Conservation (phyloP, 2,888 invertebrate species). For the Coleophora flavipennella region DNA sequence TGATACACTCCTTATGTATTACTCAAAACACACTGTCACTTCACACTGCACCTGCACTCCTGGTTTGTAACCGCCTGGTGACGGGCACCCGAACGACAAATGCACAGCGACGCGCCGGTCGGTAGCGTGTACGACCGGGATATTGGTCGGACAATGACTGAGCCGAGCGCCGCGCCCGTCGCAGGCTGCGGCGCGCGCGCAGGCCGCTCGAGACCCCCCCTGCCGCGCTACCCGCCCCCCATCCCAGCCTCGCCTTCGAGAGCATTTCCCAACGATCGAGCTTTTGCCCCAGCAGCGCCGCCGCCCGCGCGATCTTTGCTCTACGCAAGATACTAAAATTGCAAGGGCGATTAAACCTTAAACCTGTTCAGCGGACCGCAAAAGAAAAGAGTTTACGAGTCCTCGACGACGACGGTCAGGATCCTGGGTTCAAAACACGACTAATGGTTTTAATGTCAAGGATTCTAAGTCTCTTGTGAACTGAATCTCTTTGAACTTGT, state of each 20-base stretch:
- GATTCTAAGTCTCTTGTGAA: background rate
- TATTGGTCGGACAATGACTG: conserved; percentile 68
- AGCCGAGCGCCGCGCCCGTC: conserved; percentile 29
- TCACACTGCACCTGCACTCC: conserved; percentile 62
- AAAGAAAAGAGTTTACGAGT: conserved; percentile 24
- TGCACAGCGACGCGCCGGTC: conserved; percentile 54
- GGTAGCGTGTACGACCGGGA: conserved; percentile 53
- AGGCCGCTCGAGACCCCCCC: conserved; percentile 25
- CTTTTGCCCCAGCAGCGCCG: conserved; percentile 40
- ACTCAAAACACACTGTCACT: conserved; percentile 70
- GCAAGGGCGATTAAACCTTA: conserved; percentile 45
- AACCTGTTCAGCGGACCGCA: conserved; percentile 41
- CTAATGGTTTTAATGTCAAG: background rate
- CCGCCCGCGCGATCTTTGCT: conserved; percentile 18
- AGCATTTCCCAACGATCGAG: conserved; percentile 44
- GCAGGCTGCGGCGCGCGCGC: conserved; percentile 54
- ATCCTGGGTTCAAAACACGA: background rate
- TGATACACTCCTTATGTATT: conserved; percentile 65
- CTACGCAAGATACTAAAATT: conserved; percentile 39
- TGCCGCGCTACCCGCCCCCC: conserved; percentile 19
- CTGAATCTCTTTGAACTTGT: background rate
- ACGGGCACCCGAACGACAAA: conserved; percentile 57
- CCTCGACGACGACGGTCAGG: conserved; percentile 9
- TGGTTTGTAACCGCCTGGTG: conserved; percentile 52
- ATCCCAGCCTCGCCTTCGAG: conserved; percentile 31